Evolutionary conservation across 2,113 vertebrate genomes (phyloP).

Genomic region (Pao palembangensis): DNA sequence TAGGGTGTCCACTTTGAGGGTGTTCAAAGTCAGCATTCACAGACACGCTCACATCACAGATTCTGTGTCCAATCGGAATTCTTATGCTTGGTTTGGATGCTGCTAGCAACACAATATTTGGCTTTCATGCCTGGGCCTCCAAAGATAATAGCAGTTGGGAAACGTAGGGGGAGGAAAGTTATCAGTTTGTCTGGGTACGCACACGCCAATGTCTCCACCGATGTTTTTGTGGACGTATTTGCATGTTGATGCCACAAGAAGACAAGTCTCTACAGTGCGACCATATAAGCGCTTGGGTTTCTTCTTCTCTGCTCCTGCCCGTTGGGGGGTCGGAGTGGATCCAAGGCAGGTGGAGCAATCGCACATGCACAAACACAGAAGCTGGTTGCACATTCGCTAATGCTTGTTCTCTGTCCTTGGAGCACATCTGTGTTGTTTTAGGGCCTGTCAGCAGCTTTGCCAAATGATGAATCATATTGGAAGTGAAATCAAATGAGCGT

Average conservation of each 20-base stretch:
- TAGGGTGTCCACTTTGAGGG: no score
- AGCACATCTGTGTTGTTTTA: conserved; percentile 79
- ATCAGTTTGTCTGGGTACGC: no score
- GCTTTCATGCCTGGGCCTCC: no score
- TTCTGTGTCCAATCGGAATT: no score
- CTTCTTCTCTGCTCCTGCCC: conserved; percentile 42
- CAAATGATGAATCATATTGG: conserved; percentile 75
- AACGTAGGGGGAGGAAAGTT: no score
- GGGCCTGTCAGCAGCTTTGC: conserved; percentile 70
- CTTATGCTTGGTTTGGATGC: no score
- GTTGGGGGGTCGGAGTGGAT: conserved; percentile 19
- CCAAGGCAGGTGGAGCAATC: conserved; percentile 65
- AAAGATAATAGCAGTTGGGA: no score
- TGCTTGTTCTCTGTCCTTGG: conserved; percentile 21
- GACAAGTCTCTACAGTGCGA: not conserved
- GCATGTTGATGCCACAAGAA: not conserved
- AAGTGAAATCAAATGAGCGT: conserved; percentile 35
- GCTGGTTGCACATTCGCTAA: conserved; percentile 8
- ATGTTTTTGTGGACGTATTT: not conserved
- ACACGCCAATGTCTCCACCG: no score
- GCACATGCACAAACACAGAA: conserved; percentile 20
- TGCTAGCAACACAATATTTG: no score
- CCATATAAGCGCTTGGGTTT: not conserved
- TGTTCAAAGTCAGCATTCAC: no score
- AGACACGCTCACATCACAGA: no score